phyloP scores from a whole-genome alignment of 1,140 invertebrate genomes.

The Goniozus legneri region DNA sequence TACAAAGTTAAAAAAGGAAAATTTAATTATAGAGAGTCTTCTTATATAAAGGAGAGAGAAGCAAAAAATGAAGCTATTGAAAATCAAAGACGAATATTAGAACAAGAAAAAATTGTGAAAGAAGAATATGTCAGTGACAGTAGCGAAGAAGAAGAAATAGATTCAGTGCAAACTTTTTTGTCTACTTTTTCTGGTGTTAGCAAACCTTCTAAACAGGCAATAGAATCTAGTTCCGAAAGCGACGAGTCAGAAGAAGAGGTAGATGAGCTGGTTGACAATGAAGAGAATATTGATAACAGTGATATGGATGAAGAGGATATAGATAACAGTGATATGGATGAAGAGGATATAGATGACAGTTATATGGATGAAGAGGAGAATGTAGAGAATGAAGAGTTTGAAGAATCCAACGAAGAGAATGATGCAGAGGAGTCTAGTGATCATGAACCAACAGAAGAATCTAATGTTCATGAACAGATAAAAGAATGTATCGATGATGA shows the following conservation, averaged over 20 bases:
- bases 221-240: conserved; percentile 38
- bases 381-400: no score
- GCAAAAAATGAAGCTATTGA: conserved; percentile 44
- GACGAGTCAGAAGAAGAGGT: conserved; percentile 25
- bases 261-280: neutral
- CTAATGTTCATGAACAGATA: no score
- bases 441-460: no score
- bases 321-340: no score
- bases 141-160: conserved; percentile 50
- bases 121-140: conserved; percentile 21
- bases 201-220: conserved; percentile 26
- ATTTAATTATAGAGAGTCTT: conserved; percentile 39
- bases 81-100: conserved; percentile 33
- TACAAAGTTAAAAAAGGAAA: conserved; percentile 35
- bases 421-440: no score
- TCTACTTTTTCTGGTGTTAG: conserved; percentile 51
- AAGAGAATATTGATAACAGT: neutral
- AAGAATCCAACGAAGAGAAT: no score
- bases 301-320: no score
- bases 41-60: conserved; percentile 45
- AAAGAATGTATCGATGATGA: conserved; percentile 1
- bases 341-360: no score
- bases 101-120: conserved; percentile 32
- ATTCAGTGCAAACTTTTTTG: conserved; percentile 56
- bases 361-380: no score